phyloP scores from a whole-genome alignment of 2,113 vertebrate genomes.

The Oenanthe oenanthe region DNA sequence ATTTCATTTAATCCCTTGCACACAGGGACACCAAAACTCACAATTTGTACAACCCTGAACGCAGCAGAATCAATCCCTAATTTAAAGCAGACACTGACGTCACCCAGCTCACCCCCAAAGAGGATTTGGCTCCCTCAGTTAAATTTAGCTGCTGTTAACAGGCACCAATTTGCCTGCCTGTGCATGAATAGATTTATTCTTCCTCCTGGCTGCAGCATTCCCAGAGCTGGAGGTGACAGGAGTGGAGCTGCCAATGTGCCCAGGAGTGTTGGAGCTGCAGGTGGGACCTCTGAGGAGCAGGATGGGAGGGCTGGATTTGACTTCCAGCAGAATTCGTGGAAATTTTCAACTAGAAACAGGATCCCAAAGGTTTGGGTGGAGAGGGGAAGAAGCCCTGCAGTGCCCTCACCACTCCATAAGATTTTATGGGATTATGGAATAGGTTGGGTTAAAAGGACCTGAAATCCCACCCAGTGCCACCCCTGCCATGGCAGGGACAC shows the following conservation, averaged over 20 bases:
- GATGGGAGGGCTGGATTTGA: background rate
- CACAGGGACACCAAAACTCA: background rate
- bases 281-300: background rate
- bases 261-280: background rate
- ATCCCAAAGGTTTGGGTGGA: background rate
- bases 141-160: slow-evolving; percentile 33
- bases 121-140: background rate
- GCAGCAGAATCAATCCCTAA: background rate
- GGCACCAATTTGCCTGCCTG: background rate
- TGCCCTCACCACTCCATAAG: background rate
- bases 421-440: background rate
- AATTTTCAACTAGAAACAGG: background rate
- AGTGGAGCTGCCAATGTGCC: background rate
- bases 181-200: background rate
- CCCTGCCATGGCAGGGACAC: background rate
- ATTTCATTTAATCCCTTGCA: background rate
- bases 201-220: background rate
- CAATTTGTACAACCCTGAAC: background rate
- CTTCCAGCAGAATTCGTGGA: background rate
- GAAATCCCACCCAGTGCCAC: accelerated
- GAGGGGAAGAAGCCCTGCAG: background rate
- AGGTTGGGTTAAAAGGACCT: background rate
- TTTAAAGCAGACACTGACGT: background rate
- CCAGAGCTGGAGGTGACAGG: background rate
- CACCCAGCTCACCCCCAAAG: background rate